Evolutionary conservation across 2,888 invertebrate species (phyloP).

Genomic region (Antitype chi): DNA sequence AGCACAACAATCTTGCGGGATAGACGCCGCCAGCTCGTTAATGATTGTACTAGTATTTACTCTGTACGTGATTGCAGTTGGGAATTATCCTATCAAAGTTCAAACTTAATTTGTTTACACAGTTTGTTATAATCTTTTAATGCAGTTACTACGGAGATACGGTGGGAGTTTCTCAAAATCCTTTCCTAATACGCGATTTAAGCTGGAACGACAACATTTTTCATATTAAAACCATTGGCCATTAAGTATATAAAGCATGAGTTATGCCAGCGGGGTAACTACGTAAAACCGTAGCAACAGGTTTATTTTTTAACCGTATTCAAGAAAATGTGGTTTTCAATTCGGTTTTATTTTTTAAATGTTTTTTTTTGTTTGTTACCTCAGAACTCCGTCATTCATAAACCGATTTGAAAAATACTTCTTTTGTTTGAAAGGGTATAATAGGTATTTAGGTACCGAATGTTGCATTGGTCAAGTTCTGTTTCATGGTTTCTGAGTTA

Average conservation of each 20-base stretch:
- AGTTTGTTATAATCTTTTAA: neutral
- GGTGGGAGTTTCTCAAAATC: neutral
- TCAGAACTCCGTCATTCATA: too few relatives aligned
- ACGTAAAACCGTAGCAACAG: too few relatives aligned
- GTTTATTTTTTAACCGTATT: too few relatives aligned
- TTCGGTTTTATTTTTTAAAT: too few relatives aligned
- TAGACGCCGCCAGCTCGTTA: constrained; percentile 7
- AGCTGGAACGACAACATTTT: neutral
- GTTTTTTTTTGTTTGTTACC: too few relatives aligned
- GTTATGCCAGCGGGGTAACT: neutral
- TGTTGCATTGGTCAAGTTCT: too few relatives aligned
- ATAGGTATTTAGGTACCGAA: too few relatives aligned
- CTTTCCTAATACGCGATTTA: neutral
- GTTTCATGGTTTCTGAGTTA: too few relatives aligned
- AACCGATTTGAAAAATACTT: too few relatives aligned
- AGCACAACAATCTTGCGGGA: neutral
- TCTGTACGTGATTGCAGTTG: neutral
- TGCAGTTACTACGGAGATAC: neutral
- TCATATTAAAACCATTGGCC: neutral
- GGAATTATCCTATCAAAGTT: neutral
- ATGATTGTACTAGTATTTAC: neutral
- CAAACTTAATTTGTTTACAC: neutral
- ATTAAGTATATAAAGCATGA: neutral
- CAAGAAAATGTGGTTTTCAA: too few relatives aligned
- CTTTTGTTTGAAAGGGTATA: too few relatives aligned